Evolutionary conservation across 2,888 invertebrate species (phyloP).

Genomic region (Apamea sordens): DNA sequence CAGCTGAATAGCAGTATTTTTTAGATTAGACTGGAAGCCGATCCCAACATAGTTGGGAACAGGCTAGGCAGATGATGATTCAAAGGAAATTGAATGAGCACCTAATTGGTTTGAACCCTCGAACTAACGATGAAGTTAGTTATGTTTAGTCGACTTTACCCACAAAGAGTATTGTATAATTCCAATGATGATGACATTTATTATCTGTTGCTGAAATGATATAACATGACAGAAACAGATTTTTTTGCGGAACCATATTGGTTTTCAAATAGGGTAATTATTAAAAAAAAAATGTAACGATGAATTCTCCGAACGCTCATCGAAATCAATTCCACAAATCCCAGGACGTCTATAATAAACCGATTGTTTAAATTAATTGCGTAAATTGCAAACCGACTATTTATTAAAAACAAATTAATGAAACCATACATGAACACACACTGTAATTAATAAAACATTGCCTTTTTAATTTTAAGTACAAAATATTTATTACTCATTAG

Average conservation of each 20-base stretch:
- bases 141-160: not conserved
- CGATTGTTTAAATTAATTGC: slow-evolving; percentile 28
- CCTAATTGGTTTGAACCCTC: not conserved
- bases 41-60: too few species aligned
- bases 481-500: not conserved
- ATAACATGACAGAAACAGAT: not conserved
- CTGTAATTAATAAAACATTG: not conserved
- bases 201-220: not conserved
- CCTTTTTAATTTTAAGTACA: not conserved
- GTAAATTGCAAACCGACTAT: slow-evolving; percentile 22
- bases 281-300: not conserved
- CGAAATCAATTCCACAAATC: slow-evolving; percentile 49
- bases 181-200: not conserved
- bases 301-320: slow-evolving; percentile 46
- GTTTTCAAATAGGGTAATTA: not conserved
- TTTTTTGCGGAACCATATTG: not conserved
- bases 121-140: not conserved
- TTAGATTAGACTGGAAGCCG: too few species aligned
- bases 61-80: too few species aligned
- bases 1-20: too few species aligned
- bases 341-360: slow-evolving; percentile 38
- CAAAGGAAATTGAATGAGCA: not conserved
- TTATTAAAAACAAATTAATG: slow-evolving; percentile 32
- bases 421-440: not conserved
- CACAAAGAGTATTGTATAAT: not conserved